Percentiles rank a stretch among this genome's conserved stretches.
Conservation (phyloP, 2,113 vertebrate genomes). For the Steatornis caripensis region DNA sequence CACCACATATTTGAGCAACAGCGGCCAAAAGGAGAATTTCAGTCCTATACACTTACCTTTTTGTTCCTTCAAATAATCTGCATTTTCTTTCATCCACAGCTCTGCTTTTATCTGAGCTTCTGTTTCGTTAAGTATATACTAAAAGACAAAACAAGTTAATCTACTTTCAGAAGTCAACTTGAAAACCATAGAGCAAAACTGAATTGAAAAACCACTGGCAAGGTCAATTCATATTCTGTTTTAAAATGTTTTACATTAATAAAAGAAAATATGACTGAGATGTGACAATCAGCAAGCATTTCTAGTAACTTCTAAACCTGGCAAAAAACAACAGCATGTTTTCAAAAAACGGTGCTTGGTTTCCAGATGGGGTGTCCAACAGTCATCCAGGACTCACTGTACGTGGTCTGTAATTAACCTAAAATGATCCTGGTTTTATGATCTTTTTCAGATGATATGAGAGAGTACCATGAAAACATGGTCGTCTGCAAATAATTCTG, state of each 20-base stretch:
- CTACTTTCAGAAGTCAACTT: conserved; percentile 14
- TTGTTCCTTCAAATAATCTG: conserved; percentile 93
- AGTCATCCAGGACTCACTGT: neutral
- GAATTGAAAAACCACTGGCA: neutral
- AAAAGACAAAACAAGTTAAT: conserved; percentile 27
- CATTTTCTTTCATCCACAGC: conserved; percentile 95
- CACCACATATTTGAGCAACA: neutral
- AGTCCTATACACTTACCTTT: conserved; percentile 76
- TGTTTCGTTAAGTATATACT: conserved; percentile 92
- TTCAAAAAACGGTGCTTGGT: neutral
- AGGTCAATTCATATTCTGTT: neutral
- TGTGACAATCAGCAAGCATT: neutral
- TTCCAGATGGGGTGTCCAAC: neutral
- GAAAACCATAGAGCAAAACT: neutral
- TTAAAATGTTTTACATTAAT: neutral
- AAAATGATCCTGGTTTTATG: neutral
- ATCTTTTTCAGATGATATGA: neutral
- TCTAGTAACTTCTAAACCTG: neutral
- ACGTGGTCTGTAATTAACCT: neutral
- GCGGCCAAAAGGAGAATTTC: neutral
- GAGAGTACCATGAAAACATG: neutral
- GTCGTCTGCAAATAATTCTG: conserved; percentile 25
- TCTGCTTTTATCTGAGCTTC: conserved; percentile 92
- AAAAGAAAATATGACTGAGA: neutral
- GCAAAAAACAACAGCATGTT: neutral